phyloP scores from a whole-genome alignment of 92 coral and sea anemone species.

The Epizoanthus fatuus region DNA sequence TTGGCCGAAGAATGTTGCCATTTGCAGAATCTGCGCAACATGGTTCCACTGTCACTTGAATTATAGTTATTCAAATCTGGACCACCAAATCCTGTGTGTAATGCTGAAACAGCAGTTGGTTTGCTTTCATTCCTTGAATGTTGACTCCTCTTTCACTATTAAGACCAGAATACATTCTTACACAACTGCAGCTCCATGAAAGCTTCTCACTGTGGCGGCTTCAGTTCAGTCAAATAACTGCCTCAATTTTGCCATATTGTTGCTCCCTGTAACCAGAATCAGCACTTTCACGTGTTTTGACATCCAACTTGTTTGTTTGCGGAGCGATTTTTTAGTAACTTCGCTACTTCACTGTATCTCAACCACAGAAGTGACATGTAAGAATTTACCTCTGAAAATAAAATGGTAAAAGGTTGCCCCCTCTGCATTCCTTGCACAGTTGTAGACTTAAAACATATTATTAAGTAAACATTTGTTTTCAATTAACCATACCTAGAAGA shows the following conservation, averaged over 20 bases:
- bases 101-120: no score
- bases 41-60: background rate
- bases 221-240: conserved; percentile 40
- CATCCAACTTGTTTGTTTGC: conserved; percentile 26
- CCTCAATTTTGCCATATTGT: conserved; percentile 20
- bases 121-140: no score
- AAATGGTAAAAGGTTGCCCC: no score
- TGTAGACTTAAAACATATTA: no score
- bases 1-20: conserved; percentile 23
- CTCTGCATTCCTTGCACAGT: no score
- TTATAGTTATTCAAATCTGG: no score
- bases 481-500: no score
- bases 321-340: background rate
- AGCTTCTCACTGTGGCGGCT: conserved; percentile 44
- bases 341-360: background rate
- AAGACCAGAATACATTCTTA: conserved; percentile 10
- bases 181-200: conserved; percentile 33
- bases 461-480: no score
- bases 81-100: no score
- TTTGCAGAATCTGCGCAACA: conserved; percentile 31
- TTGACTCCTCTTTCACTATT: no score
- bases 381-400: no score
- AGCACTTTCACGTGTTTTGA: conserved; percentile 29
- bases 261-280: background rate
- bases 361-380: background rate